Evolutionary conservation across 2,888 invertebrate species (phyloP), one percentile per base, ranked within the genome.

Genomic region (Lomographa bimaculata): DNA sequence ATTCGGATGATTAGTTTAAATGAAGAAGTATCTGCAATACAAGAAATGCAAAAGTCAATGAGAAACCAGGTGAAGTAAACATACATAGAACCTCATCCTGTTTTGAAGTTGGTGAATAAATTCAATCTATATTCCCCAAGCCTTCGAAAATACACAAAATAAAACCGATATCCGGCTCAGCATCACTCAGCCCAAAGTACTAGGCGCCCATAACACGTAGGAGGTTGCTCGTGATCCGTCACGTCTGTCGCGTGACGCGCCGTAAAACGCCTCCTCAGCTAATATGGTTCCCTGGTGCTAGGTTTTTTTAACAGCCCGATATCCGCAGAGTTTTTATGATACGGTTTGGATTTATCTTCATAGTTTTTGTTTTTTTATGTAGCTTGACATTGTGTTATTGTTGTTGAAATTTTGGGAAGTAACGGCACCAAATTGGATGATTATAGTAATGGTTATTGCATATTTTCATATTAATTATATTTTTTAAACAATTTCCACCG

Each of bases 191-290:
- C 27, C 24, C 27, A 5, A 42, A 29, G 23, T 54, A 60, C 56
- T 23, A 61, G 50, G 64, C 29, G n/a, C 7, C 5, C 50, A 57
- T 57, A 51, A 46, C 42, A 43, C 40, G 50, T 49, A 52, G 45
- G 35, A 40, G 18, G 29, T 9, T 27, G 26, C 9, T 40, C 40
- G 40, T 46, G 43, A 52, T 63, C 39, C 37, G 55, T 50, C 51
- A 45, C 51, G 50, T 34, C 46, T 40, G 48, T 32, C 42, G 24
- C 45, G 59, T 40, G 44, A 32, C 32, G 29, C 7, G 41, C 24
- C 25, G 43, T 46, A 48, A 42, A 48, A 46, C 39, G 37, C 32
- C 35, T 46, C 35, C 39, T 20, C 28, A 7, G 18, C 35, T 50
- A 41, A 46, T 47, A 45, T 50, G 39, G 12, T 17, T 23, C 27